Conservation (phyloP, 2,888 invertebrate species). For the Rhodophaea formosa region DNA sequence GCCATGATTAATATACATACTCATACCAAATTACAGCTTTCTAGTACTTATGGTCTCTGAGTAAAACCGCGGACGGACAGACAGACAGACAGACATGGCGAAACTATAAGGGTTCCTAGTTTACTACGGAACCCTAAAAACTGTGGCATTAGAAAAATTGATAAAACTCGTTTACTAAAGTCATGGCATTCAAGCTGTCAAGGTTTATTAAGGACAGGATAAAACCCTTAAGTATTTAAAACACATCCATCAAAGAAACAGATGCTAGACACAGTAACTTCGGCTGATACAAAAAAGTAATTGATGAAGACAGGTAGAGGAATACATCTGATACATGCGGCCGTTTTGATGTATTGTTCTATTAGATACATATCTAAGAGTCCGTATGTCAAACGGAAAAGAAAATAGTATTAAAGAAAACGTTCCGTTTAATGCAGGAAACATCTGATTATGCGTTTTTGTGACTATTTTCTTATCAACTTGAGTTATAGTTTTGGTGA, state of each 20-base stretch:
- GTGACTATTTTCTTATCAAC: constrained; percentile 22
- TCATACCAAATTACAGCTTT: too few species aligned
- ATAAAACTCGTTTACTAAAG: constrained; percentile 21
- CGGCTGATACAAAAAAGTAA: constrained; percentile 64
- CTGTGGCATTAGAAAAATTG: not conserved
- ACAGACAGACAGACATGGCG: too few species aligned
- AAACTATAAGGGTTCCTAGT: too few species aligned
- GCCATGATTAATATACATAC: too few species aligned
- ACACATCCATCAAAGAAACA: constrained; percentile 69
- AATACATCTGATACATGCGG: constrained; percentile 48
- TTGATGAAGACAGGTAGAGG: constrained; percentile 74
- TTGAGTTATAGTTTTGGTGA: constrained; percentile 11
- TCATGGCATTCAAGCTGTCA: constrained; percentile 26
- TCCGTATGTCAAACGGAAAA: constrained; percentile 38
- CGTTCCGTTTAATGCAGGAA: constrained; percentile 27
- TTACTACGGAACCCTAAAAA: too few species aligned
- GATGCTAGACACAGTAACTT: constrained; percentile 62
- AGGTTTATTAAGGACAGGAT: constrained; percentile 36
- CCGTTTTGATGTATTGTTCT: constrained; percentile 58
- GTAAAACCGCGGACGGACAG: too few species aligned
- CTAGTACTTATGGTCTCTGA: too few species aligned
- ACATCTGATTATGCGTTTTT: constrained; percentile 25
- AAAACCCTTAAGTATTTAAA: constrained; percentile 48
- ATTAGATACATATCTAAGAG: constrained; percentile 55
- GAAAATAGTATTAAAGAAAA: constrained; percentile 39